Conservation (phyloP, 2,888 invertebrate species). For the Diarsia brunnea region DNA sequence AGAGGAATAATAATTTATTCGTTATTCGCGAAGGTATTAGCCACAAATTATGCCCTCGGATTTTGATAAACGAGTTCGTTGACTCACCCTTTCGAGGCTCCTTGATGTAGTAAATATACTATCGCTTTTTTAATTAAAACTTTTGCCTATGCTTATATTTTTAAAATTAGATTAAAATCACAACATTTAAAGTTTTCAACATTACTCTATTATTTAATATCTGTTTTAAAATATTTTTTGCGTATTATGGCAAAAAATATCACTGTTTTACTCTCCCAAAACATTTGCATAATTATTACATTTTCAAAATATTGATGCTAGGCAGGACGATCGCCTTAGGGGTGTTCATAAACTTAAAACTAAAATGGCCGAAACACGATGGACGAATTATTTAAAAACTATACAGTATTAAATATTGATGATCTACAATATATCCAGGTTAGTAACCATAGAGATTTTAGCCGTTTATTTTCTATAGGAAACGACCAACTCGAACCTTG, state of each 20-base stretch:
- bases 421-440: slow-evolving; percentile 27
- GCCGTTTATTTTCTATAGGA: not conserved
- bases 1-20: slow-evolving; percentile 57
- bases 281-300: slow-evolving; percentile 33
- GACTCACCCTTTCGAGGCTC: slow-evolving; percentile 22
- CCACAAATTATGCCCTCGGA: slow-evolving; percentile 37
- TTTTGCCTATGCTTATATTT: not conserved
- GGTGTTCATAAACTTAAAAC: slow-evolving; percentile 22
- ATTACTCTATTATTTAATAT: slow-evolving; percentile 7
- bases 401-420: slow-evolving; percentile 15
- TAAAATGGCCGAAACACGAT: slow-evolving; percentile 16
- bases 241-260: slow-evolving; percentile 3
- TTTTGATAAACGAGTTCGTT: slow-evolving; percentile 56
- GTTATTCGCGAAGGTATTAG: slow-evolving; percentile 49
- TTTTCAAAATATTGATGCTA: slow-evolving; percentile 21
- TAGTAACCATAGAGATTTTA: not conserved
- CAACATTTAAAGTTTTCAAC: not conserved
- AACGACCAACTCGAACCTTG: not conserved
- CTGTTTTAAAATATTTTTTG: slow-evolving; percentile 9
- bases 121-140: not conserved
- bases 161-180: no score
- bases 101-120: not conserved
- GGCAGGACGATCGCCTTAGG: slow-evolving; percentile 27
- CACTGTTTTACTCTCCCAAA: slow-evolving; percentile 1
- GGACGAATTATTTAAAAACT: not conserved